A percentile compares a stretch with the other conserved stretches of the same genome.
These are phyloP conservation scores for Papilio machaon DNA, from an alignment of 1,140 invertebrate species.

Conservation along the genomic window DNA sequence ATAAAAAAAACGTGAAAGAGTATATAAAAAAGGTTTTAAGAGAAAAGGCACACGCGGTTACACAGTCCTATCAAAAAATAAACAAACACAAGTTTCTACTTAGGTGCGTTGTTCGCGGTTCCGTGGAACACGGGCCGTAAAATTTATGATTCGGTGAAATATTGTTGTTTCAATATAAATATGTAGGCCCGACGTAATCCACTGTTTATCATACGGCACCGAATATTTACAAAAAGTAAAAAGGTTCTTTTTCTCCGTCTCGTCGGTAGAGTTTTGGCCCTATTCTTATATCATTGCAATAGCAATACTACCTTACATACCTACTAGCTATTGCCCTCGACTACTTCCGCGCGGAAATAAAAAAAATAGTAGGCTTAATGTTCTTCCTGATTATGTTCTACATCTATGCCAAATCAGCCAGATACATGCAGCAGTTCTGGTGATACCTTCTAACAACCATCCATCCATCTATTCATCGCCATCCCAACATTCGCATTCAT, in stretches of 20 bases:
- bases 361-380: too few species aligned
- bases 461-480: too few species aligned
- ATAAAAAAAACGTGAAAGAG: conserved; percentile 59
- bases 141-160: conserved; percentile 78
- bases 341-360: too few species aligned
- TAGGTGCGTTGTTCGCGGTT: conserved; percentile 70
- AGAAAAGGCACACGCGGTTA: conserved; percentile 76
- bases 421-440: too few species aligned
- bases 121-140: conserved; percentile 71
- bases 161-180: conserved; percentile 59
- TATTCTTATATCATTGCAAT: neutral
- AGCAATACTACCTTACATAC: neutral
- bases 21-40: conserved; percentile 64
- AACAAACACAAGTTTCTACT: conserved; percentile 79
- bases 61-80: conserved; percentile 80
- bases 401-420: too few species aligned
- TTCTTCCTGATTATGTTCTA: too few species aligned
- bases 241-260: neutral
- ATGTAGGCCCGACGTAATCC: conserved; percentile 16
- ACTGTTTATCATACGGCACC: conserved; percentile 21
- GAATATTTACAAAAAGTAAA: conserved; percentile 21
- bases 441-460: too few species aligned
- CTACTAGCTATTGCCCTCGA: too few species aligned
- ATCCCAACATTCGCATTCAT: too few species aligned
- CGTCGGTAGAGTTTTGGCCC: neutral